These are phyloP conservation scores for Colletes collaris DNA, from an alignment of 2,888 invertebrate genomes.

Conservation along the genomic window DNA sequence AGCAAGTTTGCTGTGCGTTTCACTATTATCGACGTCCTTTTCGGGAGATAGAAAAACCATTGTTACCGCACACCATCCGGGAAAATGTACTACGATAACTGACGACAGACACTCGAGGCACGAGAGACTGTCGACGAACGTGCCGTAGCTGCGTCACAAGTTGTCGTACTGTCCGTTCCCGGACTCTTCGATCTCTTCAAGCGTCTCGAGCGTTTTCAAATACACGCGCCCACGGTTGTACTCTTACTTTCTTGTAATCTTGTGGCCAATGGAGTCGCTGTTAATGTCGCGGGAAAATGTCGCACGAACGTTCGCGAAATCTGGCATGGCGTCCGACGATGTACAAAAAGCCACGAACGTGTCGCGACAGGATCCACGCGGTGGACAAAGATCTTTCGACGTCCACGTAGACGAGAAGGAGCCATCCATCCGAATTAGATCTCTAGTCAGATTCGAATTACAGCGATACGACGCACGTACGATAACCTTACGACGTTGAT, in stretches of 20 bases:
- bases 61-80: constrained; percentile 15
- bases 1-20: not conserved
- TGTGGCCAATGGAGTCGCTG: no score
- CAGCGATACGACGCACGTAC: constrained; percentile 7
- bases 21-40: not conserved
- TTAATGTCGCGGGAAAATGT: constrained; percentile 2
- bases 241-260: not conserved
- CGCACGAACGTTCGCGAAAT: constrained; percentile 3
- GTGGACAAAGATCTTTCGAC: not conserved
- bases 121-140: constrained; percentile 23
- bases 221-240: constrained; percentile 11
- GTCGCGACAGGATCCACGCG: not conserved
- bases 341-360: constrained; percentile 9
- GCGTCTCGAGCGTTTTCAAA: constrained; percentile 28
- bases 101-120: constrained; percentile 5
- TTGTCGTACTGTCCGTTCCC: not conserved
- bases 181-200: constrained; percentile 23
- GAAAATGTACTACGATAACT: constrained; percentile 45
- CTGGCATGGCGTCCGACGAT: constrained; percentile 32
- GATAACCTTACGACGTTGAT: constrained; percentile 46
- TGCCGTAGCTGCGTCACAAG: constrained; percentile 35
- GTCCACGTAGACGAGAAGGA: not conserved
- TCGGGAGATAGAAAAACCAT: not conserved
- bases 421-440: constrained; percentile 8
- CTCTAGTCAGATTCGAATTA: constrained; percentile 10